Conservation (phyloP, 1,140 invertebrate genomes). For the Episyrphus balteatus region DNA sequence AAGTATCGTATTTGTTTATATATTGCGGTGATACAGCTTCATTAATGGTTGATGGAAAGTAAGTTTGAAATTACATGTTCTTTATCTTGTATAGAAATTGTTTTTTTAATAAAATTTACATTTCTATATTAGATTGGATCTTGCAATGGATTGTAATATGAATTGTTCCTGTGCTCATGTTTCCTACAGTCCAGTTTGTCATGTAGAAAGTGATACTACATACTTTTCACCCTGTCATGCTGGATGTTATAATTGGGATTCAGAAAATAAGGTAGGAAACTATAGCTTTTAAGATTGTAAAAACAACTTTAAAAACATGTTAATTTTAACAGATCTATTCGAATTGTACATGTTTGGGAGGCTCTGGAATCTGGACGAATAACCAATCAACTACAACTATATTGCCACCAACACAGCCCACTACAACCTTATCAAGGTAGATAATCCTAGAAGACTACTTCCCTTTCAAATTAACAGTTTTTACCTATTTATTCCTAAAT, state of each 20-base stretch:
- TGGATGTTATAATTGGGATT: conserved; percentile 39
- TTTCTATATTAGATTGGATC: conserved; percentile 36
- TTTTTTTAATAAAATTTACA: no score
- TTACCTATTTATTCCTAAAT: no score
- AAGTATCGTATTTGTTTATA: conserved; percentile 45
- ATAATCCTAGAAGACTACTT: no score
- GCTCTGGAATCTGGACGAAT: no score
- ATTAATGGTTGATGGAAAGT: conserved; percentile 17
- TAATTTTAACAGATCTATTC: conserved; percentile 6
- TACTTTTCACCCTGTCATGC: conserved; percentile 54
- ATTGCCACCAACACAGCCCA: no score
- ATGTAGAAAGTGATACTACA: conserved; percentile 40
- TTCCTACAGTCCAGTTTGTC: conserved; percentile 48
- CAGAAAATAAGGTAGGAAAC: conserved; percentile 12
- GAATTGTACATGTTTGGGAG: conserved; percentile 8
- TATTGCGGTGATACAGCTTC: conserved; percentile 39
- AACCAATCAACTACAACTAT: no score
- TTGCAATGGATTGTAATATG: conserved; percentile 41
- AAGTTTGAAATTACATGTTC: conserved; percentile 7
- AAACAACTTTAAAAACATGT: conserved; percentile 11
- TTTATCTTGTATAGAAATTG: neutral
- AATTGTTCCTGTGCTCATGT: conserved; percentile 43
- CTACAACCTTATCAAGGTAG: no score
- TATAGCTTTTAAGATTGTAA: conserved; percentile 6
- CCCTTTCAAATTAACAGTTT: no score